Conservation (phyloP, 2,797 vertebrate genomes). For the Pitangus sulphuratus region DNA sequence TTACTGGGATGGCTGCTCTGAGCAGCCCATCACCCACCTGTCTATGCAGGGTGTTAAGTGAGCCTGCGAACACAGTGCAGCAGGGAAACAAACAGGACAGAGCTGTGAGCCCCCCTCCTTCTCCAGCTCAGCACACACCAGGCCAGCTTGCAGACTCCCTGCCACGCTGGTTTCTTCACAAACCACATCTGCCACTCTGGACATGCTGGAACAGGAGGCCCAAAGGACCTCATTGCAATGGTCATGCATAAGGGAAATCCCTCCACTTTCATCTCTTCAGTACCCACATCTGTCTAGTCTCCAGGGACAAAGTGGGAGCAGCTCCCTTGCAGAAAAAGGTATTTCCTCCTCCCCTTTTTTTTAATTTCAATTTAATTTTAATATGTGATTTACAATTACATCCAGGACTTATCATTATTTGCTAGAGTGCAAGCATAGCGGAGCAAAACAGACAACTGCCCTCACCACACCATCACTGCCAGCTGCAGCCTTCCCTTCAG, state of each 20-base stretch:
- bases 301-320: not conserved
- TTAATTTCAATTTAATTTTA: not conserved
- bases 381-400: not conserved
- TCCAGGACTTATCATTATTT: not conserved
- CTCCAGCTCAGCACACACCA: not conserved
- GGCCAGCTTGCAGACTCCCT: not conserved
- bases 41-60: not conserved
- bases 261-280: not conserved
- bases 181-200: not conserved
- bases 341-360: fast-evolving
- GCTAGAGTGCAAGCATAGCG: not conserved
- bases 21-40: too few relatives aligned
- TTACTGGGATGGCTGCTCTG: not conserved
- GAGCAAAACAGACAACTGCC: not conserved
- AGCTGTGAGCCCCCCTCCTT: not conserved
- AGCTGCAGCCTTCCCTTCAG: not conserved
- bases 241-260: not conserved
- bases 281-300: not conserved
- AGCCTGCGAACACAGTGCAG: not conserved
- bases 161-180: not conserved
- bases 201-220: not conserved
- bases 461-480: too few relatives aligned
- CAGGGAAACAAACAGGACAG: not conserved
- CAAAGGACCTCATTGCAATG: not conserved
- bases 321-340: not conserved